A percentile compares a stretch with the other conserved stretches of the same genome.
These are phyloP conservation scores for Hyposmocoma kahamanoa DNA, from an alignment of 1,140 invertebrate species.

Conservation along the genomic window DNA sequence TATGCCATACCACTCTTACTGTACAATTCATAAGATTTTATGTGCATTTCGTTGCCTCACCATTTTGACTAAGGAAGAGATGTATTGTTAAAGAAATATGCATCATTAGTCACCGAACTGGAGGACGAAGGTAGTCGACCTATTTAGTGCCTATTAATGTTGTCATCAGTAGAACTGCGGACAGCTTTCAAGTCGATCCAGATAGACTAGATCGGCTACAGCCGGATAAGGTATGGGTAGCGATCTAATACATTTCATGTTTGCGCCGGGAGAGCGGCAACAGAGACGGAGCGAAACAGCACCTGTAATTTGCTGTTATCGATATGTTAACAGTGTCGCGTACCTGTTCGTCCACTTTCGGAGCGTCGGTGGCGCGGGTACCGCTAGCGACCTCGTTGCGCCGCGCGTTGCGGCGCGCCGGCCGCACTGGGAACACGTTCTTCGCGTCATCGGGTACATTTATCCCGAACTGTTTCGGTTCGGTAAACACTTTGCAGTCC, in stretches of 20 bases:
- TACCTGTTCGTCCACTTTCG: slow-evolving; percentile 71
- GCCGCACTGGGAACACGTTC: slow-evolving; percentile 57
- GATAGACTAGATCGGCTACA: slow-evolving; percentile 18
- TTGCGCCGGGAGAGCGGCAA: slow-evolving; percentile 8
- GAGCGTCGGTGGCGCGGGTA: slow-evolving; percentile 54
- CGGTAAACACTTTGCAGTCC: slow-evolving; percentile 51
- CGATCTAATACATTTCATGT: slow-evolving; percentile 23
- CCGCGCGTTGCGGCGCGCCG: slow-evolving; percentile 49
- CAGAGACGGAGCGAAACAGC: slow-evolving; percentile 16
- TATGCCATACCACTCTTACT: slow-evolving; percentile 20
- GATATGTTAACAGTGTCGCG: slow-evolving; percentile 63
- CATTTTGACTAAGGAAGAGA: slow-evolving; percentile 9
- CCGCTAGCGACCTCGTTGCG: slow-evolving; percentile 69
- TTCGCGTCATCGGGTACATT: slow-evolving; percentile 47
- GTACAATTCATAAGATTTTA: slow-evolving; percentile 20
- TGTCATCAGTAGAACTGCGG: slow-evolving; percentile 12
- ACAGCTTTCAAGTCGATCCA: slow-evolving; percentile 30
- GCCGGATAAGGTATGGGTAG: slow-evolving; percentile 18
- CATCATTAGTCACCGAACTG: background rate
- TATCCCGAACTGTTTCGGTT: slow-evolving; percentile 50
- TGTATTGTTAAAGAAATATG: slow-evolving; percentile 19
- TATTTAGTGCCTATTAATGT: slow-evolving; percentile 14
- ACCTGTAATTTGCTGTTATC: slow-evolving; percentile 55
- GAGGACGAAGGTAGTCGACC: slow-evolving; percentile 28
- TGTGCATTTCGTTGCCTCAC: slow-evolving; percentile 10